Evolutionary conservation across 2,888 invertebrate species (phyloP).

Genomic region (Cantharis rufa): DNA sequence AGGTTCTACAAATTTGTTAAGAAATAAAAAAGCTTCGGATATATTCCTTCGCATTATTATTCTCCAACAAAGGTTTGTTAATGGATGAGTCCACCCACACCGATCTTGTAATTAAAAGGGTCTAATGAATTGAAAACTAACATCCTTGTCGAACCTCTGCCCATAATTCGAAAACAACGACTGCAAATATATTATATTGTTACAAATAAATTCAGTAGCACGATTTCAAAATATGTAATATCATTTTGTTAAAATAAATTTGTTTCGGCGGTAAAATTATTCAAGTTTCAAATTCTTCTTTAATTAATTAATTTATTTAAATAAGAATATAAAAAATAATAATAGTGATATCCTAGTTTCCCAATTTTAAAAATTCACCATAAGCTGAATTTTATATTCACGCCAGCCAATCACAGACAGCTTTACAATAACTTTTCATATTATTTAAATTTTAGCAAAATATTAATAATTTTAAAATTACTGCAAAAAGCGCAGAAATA

Average conservation of each 20-base stretch:
- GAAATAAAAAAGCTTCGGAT: neutral
- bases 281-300: too few relatives aligned
- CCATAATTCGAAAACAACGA: neutral
- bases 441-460: neutral
- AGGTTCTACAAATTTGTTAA: neutral
- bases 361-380: too few relatives aligned
- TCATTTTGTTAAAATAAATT: neutral
- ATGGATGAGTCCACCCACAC: conserved; percentile 33
- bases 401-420: too few relatives aligned
- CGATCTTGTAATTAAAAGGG: conserved; percentile 40
- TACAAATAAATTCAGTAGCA: neutral
- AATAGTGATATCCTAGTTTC: too few relatives aligned
- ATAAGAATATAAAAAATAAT: too few relatives aligned
- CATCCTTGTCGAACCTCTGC: conserved; percentile 30
- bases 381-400: too few relatives aligned
- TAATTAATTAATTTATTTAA: too few relatives aligned
- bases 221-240: neutral
- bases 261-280: too few relatives aligned
- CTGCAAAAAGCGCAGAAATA: neutral
- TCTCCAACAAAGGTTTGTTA: conserved; percentile 20
- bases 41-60: neutral
- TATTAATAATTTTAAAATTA: neutral
- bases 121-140: conserved; percentile 41
- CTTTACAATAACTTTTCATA: neutral
- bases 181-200: conserved; percentile 2